phyloP scores from a whole-genome alignment of 2,797 vertebrate species.

The Enteromius anoplus region DNA sequence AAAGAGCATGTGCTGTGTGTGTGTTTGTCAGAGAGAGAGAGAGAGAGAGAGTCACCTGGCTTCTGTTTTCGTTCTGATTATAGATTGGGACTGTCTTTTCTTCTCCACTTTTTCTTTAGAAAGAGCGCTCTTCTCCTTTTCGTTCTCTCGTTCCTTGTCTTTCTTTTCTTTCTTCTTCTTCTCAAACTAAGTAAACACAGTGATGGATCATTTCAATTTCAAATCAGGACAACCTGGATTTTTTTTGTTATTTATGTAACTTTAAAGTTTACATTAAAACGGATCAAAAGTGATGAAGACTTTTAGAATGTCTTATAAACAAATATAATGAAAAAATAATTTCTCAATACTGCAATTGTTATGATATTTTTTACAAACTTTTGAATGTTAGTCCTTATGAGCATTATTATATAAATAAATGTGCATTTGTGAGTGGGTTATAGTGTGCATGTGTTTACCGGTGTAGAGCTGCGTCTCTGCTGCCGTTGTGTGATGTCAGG shows the following conservation, averaged over 20 bases:
- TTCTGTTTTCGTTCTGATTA: slow-evolving; percentile 67
- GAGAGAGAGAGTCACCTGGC: slow-evolving; percentile 27
- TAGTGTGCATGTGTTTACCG: slow-evolving; percentile 71
- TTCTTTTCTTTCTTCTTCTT: slow-evolving; percentile 97
- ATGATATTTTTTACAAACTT: not conserved
- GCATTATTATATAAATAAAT: not conserved
- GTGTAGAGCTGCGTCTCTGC: slow-evolving; percentile 77
- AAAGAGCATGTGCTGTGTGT: not conserved
- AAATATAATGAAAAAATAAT: not conserved
- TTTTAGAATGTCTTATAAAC: not conserved
- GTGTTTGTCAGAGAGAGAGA: not conserved
- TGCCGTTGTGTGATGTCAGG: slow-evolving; percentile 83
- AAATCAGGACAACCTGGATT: not conserved
- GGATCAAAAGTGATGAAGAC: not conserved
- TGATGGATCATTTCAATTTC: not conserved
- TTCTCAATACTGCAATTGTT: not conserved
- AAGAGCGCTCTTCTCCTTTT: slow-evolving; percentile 90
- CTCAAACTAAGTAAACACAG: slow-evolving; percentile 69
- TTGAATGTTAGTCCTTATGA: not conserved
- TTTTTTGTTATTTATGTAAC: not conserved
- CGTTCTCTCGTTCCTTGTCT: slow-evolving; percentile 94
- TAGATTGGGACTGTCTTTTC: slow-evolving; percentile 79
- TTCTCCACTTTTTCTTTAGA: slow-evolving; percentile 85
- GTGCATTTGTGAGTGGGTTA: not conserved
- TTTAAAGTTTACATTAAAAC: not conserved